Base-by-base conservation (phyloP, 2,797 vertebrate genomes). In the Protosalanx chinensis region DNA sequence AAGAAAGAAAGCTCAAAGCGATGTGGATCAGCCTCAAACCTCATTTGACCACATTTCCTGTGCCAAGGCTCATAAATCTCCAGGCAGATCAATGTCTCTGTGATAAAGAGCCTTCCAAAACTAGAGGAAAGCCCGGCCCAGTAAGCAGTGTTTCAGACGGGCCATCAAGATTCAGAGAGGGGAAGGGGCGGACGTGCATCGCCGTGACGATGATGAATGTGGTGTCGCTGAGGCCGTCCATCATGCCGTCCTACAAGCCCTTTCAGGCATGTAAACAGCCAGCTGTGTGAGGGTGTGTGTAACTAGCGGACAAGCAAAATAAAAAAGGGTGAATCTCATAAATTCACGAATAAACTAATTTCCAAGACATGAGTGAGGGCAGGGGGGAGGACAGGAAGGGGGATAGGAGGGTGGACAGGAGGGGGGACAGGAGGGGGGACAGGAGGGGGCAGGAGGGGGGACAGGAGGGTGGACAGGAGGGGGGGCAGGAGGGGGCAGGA, bases 191-290 rank as follows among this genome's bases (percentile, higher is more conserved):
- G 18, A 56, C 18, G 51, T 56, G 16, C 82, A 74, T 79, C 66
- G 67, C 72, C 71, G 72, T 65, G 76, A 75, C 74, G 62, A 78
- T 90, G 86, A 91, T 84, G 74, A 86, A 90, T 89, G 87, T 72
- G 75, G 73, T 74, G 8, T 82, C 77, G 64, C 71, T 64, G 49
- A 63, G 5, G 68, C 76, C 18, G 65, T 89, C 84, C 81, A 86
- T 89, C 87, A 86, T 85, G 88, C 84, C 77, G 20, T 27, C 67
- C 76, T 79, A 71, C 74, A 76, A 76, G 81, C 75, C 77, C 79
- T 80, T 72, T 32, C 37, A 46, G 33, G 23, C 37, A 60, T 49
- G 68, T 58, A 27, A 59, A 60, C 29, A 61, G 10, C 6, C n/a
- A n/a, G 27, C 57, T 32, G 68, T 30, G 51, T 70, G 68, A 2